Base-by-base conservation (phyloP, 2,113 vertebrate genomes). In the Pheucticus melanocephalus region DNA sequence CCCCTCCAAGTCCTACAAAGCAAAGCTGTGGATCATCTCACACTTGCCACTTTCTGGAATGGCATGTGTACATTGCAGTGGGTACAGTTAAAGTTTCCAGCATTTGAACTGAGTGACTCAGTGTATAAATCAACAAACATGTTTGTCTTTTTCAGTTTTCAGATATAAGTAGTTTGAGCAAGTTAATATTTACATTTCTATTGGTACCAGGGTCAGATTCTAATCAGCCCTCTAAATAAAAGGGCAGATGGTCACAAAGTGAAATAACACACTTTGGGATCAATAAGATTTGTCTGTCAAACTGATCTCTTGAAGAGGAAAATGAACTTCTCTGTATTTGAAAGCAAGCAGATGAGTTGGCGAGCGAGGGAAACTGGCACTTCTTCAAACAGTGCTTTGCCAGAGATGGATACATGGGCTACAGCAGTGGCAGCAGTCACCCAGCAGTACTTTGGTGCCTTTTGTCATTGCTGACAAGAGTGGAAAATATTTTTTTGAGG, bases 101-200 rank as follows among this genome's bases (percentile, higher is more conserved):
- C 15, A 22, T 87, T 86, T 92, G 39, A 88, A 39, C n/a, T 5
- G 10, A 25, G 19, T 57, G 54, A 7, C 28, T 93, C 8, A 21
- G 35, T 59, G 5, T 76, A 60, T 75, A 60, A 75, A 90, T 82
- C 48, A 87, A 69, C 69, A 82, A 79, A 72, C 7, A 3, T 53
- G 37, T 88, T 96, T 93, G 82, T 63, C 54, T 56, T 81, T 83
- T 82, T 64, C 85, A 60, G 47, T 81, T 96, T 90, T 90, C 64
- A 92, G 68, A 40, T 86, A 47, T 17, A 76, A 94, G 39, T 91
- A 50, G 39, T 91, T 72, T 77, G 42, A 30, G 35, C 47, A 92
- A 80, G 72, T 80, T 92, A 77, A 81, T 92, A 92, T 90, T 94
- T 93, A 86, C 75, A 35, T 82, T 92, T 77, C 56, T 88, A 2